Evolutionary conservation across 2,113 vertebrate species (phyloP).

Genomic region (Pteropus alecto): DNA sequence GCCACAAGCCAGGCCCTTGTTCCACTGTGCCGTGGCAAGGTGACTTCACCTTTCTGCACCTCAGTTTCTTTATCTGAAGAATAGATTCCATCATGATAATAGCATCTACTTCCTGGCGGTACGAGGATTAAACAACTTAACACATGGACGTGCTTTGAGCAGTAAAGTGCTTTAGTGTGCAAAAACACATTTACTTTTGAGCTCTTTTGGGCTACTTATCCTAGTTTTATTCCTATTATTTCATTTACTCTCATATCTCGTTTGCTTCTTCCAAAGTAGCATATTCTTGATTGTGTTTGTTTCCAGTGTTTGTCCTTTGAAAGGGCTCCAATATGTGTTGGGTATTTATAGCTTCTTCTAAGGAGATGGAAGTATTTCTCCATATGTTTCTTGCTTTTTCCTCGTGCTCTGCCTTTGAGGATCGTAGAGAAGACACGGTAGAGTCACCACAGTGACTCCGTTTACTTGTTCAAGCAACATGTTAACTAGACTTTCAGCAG

Average conservation of each 20-base stretch:
- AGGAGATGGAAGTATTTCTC: background rate
- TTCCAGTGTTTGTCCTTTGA: background rate
- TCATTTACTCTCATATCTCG: fast-evolving
- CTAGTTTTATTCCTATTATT: fast-evolving
- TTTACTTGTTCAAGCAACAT: background rate
- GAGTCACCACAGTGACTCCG: background rate
- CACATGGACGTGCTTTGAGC: fast-evolving
- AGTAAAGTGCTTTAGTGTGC: fast-evolving
- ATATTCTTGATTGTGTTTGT: background rate
- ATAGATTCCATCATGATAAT: fast-evolving
- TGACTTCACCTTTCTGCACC: background rate
- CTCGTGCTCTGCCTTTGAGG: background rate
- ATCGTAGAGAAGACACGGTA: background rate
- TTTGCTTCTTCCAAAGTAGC: background rate
- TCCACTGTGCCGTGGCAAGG: fast-evolving
- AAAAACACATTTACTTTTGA: background rate
- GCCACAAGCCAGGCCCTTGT: too few species aligned
- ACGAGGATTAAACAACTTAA: too few species aligned
- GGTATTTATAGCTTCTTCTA: background rate
- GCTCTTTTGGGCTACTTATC: background rate
- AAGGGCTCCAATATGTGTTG: background rate
- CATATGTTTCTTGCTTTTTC: background rate
- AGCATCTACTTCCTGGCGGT: too few species aligned
- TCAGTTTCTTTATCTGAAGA: background rate
- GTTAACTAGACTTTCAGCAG: background rate